Conservation (phyloP, 2,113 vertebrate genomes). For the Bubo scandiacus region DNA sequence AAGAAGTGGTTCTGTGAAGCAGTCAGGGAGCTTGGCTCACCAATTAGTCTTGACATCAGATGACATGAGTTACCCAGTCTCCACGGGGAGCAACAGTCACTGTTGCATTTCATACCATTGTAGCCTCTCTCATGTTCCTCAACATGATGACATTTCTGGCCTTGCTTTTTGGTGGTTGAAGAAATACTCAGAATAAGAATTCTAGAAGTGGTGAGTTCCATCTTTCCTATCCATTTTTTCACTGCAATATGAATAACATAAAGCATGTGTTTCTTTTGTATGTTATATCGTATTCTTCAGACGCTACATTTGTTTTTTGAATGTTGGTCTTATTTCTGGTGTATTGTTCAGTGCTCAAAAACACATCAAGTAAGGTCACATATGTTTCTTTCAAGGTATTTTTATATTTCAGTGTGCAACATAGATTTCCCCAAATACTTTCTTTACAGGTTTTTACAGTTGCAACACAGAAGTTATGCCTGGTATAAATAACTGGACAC, state of each 20-base stretch:
- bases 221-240: neutral
- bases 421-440: neutral
- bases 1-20: neutral
- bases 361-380: neutral
- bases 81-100: neutral
- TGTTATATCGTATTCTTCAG: neutral
- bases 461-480: slow-evolving; percentile 99
- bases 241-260: neutral
- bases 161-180: neutral
- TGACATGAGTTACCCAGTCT: neutral
- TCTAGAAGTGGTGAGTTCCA: neutral
- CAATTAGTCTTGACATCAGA: neutral
- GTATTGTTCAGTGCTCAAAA: neutral
- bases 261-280: neutral
- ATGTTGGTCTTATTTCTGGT: neutral
- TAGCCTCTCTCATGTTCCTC: neutral
- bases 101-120: neutral
- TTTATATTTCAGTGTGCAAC: neutral
- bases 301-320: neutral
- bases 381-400: neutral
- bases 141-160: neutral
- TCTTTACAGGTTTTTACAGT: slow-evolving; percentile 90
- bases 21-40: neutral
- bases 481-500: slow-evolving; percentile 97
- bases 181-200: neutral